These are phyloP conservation scores for Tineola bisselliella DNA, from an alignment of 2,888 invertebrate genomes.

Conservation along the genomic window DNA sequence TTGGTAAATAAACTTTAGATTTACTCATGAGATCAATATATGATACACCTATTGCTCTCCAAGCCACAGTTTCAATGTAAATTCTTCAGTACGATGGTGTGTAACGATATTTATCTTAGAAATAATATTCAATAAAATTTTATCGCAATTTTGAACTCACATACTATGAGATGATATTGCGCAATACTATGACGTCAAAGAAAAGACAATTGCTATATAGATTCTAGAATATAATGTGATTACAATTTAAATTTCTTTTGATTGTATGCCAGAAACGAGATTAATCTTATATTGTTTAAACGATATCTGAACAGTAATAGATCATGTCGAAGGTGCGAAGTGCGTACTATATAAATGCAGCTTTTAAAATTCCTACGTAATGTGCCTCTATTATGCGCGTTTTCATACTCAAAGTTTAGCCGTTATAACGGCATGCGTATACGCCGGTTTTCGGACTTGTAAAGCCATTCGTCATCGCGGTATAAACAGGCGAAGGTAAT, in stretches of 20 bases:
- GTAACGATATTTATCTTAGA: too few species aligned
- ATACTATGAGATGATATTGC: not conserved
- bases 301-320: not conserved
- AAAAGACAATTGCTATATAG: constrained; percentile 6
- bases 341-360: constrained; percentile 28
- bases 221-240: not conserved
- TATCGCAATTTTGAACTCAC: not conserved
- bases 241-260: not conserved
- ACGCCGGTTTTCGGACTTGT: not conserved
- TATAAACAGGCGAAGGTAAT: constrained; percentile 65
- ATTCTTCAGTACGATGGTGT: too few species aligned
- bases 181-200: not conserved
- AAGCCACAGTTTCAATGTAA: too few species aligned
- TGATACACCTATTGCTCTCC: too few species aligned
- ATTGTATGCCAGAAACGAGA: constrained; percentile 2
- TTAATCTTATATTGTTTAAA: constrained; percentile 11
- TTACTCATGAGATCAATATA: too few species aligned
- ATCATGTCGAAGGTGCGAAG: constrained; percentile 22
- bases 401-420: too few species aligned
- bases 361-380: constrained; percentile 66
- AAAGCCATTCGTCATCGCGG: constrained; percentile 56
- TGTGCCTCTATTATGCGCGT: constrained; percentile 24
- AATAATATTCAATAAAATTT: not conserved
- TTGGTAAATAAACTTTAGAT: not conserved
- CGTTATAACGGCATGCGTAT: not conserved